Base-by-base conservation (phyloP, 2,113 vertebrate genomes). In the Origma solitaria region DNA sequence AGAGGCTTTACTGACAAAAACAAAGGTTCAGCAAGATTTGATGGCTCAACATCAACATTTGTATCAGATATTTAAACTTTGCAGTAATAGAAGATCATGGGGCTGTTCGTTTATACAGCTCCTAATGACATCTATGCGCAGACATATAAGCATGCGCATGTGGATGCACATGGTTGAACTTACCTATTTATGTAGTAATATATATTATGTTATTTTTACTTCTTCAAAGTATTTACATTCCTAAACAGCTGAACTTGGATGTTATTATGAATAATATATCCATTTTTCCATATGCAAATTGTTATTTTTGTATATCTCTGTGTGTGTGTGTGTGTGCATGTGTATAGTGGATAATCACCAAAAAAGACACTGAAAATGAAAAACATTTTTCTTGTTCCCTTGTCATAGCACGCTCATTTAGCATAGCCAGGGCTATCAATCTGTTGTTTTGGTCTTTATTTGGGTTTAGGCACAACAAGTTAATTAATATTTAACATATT, bases 111-210 rank as follows among this genome's bases (percentile, higher is more conserved):
- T 66, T 57, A 35, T 31, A 40, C 2, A 44, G 49, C n/a, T 62
- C 15, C 12, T 71, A 58, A 35, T 37, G 28, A 75, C 5, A 27
- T 51, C 4, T 37, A 3, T 45, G 4, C 47, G 9, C 37, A n/a
- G 3, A 30, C 9, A 9, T 27, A 11, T 11, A 47, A 65, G 3
- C 11, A 30, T 25, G 10, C 0, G 0, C 7, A 60, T 44, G 25
- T 58, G 11, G 28, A 54, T 57, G 3, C 2, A 16, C 10, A 10
- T 14, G 13, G 19, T 23, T 14, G 4, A 45, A 44, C 80, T 37
- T n/a, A n/a, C 14, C 3, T 51, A 19, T 61, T 40, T 40, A 27
- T n/a, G 24, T 27, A 45, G 38, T 69, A 4, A 72, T 49, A 35
- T 12, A 14, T 21, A 60, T 30, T 21, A 27, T 14, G 2, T 1